A percentile compares a stretch with the other conserved stretches of the same genome.
These are phyloP conservation scores for Dasyurus viverrinus DNA, from an alignment of 2,113 vertebrate genomes.

Conservation along the genomic window DNA sequence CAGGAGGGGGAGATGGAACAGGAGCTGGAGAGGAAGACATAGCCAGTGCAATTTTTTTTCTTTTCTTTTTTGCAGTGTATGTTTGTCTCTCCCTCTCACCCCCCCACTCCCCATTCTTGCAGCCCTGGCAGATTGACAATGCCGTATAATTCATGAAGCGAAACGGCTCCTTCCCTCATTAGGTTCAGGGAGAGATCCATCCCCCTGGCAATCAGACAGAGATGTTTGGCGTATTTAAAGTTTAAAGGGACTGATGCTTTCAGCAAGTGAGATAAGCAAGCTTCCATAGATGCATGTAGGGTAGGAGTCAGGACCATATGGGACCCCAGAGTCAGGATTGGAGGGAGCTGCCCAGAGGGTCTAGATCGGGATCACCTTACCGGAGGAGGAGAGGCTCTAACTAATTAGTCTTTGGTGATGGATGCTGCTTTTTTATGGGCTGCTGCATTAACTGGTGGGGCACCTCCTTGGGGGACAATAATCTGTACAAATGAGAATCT, in stretches of 20 bases:
- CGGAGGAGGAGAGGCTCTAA: not conserved
- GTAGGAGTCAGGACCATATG: not conserved
- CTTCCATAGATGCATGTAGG: not conserved
- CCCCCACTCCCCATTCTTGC: not conserved
- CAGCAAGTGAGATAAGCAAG: not conserved
- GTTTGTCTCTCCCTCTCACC: not conserved
- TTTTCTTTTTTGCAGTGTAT: not conserved
- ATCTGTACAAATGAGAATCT: not conserved
- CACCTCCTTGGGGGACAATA: not conserved
- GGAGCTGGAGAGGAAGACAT: not conserved
- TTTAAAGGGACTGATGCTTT: conserved; percentile 13
- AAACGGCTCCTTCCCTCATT: rapidly evolving
- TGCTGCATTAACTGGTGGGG: not conserved
- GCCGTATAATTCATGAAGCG: not conserved
- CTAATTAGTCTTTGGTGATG: conserved; percentile 32
- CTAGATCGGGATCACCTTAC: not conserved
- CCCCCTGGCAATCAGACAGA: not conserved
- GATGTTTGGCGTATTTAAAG: not conserved
- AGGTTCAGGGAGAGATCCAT: rapidly evolving
- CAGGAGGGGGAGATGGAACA: not conserved
- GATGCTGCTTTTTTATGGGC: not conserved
- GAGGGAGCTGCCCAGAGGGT: not conserved
- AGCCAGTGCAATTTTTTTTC: not conserved
- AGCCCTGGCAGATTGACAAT: conserved; percentile 16
- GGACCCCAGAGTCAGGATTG: not conserved